Evolutionary conservation across 2,888 invertebrate genomes (phyloP).

Genomic region (Nomada fucata): DNA sequence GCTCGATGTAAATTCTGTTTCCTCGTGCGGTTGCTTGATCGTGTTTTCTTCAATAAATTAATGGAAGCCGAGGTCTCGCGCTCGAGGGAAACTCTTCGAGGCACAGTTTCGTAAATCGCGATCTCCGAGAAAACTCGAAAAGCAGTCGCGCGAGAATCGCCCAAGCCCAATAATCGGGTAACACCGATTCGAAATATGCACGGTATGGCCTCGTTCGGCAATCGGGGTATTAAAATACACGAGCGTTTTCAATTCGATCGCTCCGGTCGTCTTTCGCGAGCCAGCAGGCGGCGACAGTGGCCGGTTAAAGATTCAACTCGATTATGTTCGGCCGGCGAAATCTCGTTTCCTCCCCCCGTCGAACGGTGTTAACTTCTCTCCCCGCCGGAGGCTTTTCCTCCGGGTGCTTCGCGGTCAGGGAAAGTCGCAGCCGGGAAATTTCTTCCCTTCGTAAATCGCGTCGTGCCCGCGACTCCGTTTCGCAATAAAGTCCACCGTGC

Average conservation of each 20-base stretch:
- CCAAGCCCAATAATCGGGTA: too few relatives aligned
- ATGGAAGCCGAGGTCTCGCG: too few relatives aligned
- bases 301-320: conserved; percentile 50
- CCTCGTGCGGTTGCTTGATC: background rate
- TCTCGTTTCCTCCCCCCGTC: conserved; percentile 22
- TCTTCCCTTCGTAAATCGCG: conserved; percentile 16
- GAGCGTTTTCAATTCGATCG: conserved; percentile 62
- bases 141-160: too few relatives aligned
- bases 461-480: conserved; percentile 5
- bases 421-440: conserved; percentile 36
- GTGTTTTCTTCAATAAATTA: background rate
- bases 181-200: too few relatives aligned
- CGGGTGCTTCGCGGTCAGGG: conserved; percentile 11
- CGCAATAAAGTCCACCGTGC: background rate
- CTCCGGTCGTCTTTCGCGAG: conserved; percentile 33
- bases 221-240: conserved; percentile 58
- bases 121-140: too few relatives aligned
- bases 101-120: too few relatives aligned
- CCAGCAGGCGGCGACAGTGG: conserved; percentile 25
- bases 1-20: background rate
- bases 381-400: conserved; percentile 4
- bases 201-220: too few relatives aligned
- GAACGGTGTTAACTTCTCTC: conserved; percentile 31
- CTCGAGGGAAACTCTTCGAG: background rate
- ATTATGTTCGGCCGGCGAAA: conserved; percentile 43